Evolutionary conservation across 2,797 vertebrate genomes (phyloP), one percentile per base, ranked within the genome.

Genomic region (Hippopotamyrus pictus): DNA sequence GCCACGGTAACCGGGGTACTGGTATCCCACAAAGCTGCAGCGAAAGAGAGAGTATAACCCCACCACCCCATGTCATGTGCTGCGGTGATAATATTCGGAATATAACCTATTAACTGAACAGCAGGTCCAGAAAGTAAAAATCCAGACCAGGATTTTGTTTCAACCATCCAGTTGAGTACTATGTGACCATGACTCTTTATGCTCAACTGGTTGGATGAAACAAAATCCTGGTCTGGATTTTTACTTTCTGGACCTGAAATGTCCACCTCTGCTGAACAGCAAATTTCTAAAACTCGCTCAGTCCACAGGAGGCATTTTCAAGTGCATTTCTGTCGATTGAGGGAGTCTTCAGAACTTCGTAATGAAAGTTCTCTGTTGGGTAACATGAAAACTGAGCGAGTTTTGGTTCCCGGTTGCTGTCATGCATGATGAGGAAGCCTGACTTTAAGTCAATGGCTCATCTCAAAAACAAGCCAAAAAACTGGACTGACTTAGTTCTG

Each of bases 1-100:
- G 90, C 95, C 95, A 86, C 95, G 94, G 92, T 96, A 96, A 83
- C 96, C 95, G 0, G 96, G 96, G 93, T 94, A 96, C 93, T 96
- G 95, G 92, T 96, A 96, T 17, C 94, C 95, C 90, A 96, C 95
- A 93, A 94, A 96, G 19, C 95, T 96, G 88, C 51, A 65, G 57
- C 53, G 59, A 73, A 87, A 17, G 19, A 90, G 88, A 90, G 54
- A 25, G 9, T 25, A 53, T 25, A 7, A 85, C 19, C 37, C 22
- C n/a, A 85, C 7, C 73, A 44, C 17, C 37, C 14, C 5, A n/a
- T 19, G 14, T 7, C 37, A 19, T n/a, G 7, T 9, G 19, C 73
- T 44, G 17, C 2, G 7, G 37, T 37, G 12, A 37, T 12, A 79
- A 79, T n/a, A 44, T 41, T 79, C n/a, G 73, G 37, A 44, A 41